Conservation (phyloP, 2,888 invertebrate species). For the Xylota sylvarum region DNA sequence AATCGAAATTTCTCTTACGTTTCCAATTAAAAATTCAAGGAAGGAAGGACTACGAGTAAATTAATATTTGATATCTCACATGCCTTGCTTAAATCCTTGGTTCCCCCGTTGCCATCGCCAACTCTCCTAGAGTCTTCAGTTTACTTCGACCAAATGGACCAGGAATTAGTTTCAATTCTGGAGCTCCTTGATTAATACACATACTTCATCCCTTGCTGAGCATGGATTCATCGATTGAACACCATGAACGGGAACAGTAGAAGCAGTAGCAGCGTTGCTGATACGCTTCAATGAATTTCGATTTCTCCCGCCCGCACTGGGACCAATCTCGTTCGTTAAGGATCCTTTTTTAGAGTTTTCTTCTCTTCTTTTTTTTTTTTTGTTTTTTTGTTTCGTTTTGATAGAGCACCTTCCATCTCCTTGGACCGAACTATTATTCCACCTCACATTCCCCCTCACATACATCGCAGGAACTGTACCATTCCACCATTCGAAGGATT, state of each 20-base stretch:
- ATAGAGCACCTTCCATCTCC: slow-evolving; percentile 51
- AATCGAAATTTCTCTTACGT: slow-evolving; percentile 46
- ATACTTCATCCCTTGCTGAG: slow-evolving; percentile 50
- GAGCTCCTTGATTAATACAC: slow-evolving; percentile 65
- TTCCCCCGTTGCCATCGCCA: background rate
- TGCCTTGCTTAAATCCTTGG: slow-evolving; percentile 27
- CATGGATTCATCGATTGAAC: slow-evolving; percentile 60
- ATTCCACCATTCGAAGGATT: slow-evolving; percentile 22
- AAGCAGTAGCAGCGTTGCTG: slow-evolving; percentile 23
- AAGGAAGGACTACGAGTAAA: slow-evolving; percentile 53
- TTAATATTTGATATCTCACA: slow-evolving; percentile 72
- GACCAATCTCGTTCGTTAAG: slow-evolving; percentile 76
- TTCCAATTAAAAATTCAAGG: slow-evolving; percentile 74
- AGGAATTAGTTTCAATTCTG: slow-evolving; percentile 69
- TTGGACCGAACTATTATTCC: slow-evolving; percentile 50
- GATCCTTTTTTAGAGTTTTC: slow-evolving; percentile 33
- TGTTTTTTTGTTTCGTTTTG: slow-evolving; percentile 41
- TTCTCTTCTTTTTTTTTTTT: slow-evolving; percentile 25
- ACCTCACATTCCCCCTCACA: background rate
- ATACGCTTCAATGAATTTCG: slow-evolving; percentile 73
- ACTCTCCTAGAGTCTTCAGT: background rate
- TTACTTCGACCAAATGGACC: slow-evolving; percentile 47
- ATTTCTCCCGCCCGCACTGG: slow-evolving; percentile 65
- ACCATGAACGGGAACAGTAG: slow-evolving; percentile 19
- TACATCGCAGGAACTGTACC: slow-evolving; percentile 6